These are phyloP conservation scores for Saimiri boliviensis DNA, from an alignment of 2,113 vertebrate species.

Conservation along the genomic window DNA sequence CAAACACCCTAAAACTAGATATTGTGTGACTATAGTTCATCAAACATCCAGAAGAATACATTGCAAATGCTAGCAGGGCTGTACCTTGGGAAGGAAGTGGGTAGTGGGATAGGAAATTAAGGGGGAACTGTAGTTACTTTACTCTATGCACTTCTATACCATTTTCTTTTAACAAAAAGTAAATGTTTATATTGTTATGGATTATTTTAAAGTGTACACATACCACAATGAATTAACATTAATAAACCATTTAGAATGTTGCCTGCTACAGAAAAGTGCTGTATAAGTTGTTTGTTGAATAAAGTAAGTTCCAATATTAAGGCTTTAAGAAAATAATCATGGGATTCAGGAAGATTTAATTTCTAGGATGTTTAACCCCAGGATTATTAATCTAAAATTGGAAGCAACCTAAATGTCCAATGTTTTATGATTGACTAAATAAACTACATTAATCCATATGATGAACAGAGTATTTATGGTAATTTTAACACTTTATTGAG, in stretches of 20 bases:
- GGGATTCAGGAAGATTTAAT: not conserved
- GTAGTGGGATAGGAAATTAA: not conserved
- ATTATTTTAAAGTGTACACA: not conserved
- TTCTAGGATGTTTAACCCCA: not conserved
- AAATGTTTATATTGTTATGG: not conserved
- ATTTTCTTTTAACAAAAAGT: not conserved
- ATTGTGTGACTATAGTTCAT: not conserved
- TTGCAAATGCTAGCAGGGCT: not conserved
- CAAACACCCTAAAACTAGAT: not conserved
- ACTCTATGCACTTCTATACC: not conserved
- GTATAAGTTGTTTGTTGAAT: not conserved
- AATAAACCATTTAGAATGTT: not conserved
- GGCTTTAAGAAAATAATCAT: not conserved
- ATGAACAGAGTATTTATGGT: not conserved
- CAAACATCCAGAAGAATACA: not conserved
- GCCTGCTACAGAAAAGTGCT: not conserved
- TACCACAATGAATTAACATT: not conserved
- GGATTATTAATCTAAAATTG: not conserved
- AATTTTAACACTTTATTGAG: slow-evolving; percentile 35
- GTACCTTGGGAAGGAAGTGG: not conserved
- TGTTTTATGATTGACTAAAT: not conserved
- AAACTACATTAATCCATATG: not conserved
- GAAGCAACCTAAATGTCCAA: not conserved
- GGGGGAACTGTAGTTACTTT: not conserved
- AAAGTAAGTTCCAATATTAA: not conserved